These are phyloP conservation scores for Coregonus sp. DNA, from an alignment of 2,797 vertebrate genomes.

Conservation along the genomic window DNA sequence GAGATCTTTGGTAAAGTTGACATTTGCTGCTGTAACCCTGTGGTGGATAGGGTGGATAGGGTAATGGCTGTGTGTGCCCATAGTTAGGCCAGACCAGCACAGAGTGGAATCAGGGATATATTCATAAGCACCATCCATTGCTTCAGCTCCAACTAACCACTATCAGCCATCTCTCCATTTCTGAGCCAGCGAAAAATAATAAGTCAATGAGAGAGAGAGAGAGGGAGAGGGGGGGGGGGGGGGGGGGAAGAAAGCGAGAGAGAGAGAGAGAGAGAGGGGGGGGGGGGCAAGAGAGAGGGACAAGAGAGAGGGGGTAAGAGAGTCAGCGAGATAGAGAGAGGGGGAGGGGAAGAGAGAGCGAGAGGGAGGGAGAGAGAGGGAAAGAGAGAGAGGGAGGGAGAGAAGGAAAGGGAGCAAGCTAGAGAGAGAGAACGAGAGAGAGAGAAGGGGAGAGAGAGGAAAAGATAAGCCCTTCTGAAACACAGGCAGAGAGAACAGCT, in stretches of 20 bases:
- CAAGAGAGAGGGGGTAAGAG: neutral
- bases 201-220: neutral
- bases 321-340: neutral
- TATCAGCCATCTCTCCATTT: neutral
- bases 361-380: neutral
- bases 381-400: neutral
- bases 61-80: neutral
- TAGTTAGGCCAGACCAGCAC: neutral
- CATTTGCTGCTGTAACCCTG: neutral
- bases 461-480: neutral
- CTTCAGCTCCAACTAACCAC: constrained; percentile 17
- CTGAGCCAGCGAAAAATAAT: neutral
- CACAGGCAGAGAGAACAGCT: neutral
- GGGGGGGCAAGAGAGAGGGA: constrained; percentile 5
- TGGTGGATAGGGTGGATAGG: neutral
- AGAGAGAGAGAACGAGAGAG: neutral
- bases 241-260: neutral
- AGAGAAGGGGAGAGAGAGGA: neutral
- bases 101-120: neutral
- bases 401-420: neutral
- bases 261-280: neutral
- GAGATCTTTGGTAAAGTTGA: no score
- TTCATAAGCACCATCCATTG: neutral
- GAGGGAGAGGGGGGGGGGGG: neutral
- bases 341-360: neutral